These are phyloP conservation scores for Drosophila oshimai DNA, from an alignment of 1,140 invertebrate genomes.

Conservation along the genomic window DNA sequence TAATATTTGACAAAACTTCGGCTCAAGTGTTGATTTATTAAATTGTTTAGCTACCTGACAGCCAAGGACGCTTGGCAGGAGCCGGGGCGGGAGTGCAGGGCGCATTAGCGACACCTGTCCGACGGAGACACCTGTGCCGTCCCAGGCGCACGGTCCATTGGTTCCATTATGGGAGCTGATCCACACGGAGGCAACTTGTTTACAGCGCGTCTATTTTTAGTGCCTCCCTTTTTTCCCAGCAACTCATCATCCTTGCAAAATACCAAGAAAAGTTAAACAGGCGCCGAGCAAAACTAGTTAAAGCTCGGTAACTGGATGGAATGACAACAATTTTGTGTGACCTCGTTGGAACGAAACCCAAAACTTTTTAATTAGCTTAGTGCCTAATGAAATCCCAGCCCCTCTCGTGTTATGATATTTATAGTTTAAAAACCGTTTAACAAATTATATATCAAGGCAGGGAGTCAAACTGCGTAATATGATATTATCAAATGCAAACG, in stretches of 20 bases:
- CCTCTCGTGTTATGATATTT: slow-evolving; percentile 9
- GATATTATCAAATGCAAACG: slow-evolving; percentile 47
- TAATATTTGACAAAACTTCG: slow-evolving; percentile 44
- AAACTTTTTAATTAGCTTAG: slow-evolving; percentile 70
- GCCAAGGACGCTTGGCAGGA: neutral
- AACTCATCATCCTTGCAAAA: slow-evolving; percentile 1
- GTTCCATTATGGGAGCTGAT: slow-evolving; percentile 36
- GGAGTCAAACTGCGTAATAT: slow-evolving; percentile 21
- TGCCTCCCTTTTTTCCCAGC: neutral
- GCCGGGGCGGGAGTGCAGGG: neutral
- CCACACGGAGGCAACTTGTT: slow-evolving; percentile 32
- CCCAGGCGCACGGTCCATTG: slow-evolving; percentile 36
- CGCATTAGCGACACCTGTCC: slow-evolving; percentile 39
- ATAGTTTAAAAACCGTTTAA: slow-evolving; percentile 40
- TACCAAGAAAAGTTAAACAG: slow-evolving; percentile 10
- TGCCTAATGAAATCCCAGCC: slow-evolving; percentile 28
- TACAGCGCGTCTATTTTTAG: slow-evolving; percentile 41
- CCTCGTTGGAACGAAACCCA: neutral
- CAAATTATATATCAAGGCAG: slow-evolving; percentile 1
- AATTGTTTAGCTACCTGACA: slow-evolving; percentile 21
- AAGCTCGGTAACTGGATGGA: slow-evolving; percentile 4
- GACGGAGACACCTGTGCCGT: slow-evolving; percentile 8
- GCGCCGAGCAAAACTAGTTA: slow-evolving; percentile 11
- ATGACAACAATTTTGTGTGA: slow-evolving; percentile 20
- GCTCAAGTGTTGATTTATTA: slow-evolving; percentile 45